Conservation (phyloP, 2,797 vertebrate genomes). For the Sebastes dallii region DNA sequence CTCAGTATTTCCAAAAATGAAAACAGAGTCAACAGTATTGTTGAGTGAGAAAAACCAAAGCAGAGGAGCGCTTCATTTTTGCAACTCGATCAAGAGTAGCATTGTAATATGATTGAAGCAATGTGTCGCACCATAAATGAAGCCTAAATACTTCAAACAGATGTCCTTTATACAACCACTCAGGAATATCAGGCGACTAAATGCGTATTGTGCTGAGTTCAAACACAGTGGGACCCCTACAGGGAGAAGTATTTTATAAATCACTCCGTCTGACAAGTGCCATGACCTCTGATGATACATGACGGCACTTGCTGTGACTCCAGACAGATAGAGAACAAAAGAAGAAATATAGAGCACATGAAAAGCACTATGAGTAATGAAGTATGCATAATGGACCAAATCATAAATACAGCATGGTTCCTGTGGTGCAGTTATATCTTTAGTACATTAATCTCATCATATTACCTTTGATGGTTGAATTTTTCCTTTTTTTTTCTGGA, state of each 20-base stretch:
- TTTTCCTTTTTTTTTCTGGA: not conserved
- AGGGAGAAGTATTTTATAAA: slow-evolving; percentile 41
- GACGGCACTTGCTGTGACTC: slow-evolving; percentile 27
- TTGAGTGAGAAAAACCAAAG: not conserved
- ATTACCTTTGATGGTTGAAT: slow-evolving; percentile 34
- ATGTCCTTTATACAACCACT: slow-evolving; percentile 8
- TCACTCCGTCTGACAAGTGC: slow-evolving; percentile 40
- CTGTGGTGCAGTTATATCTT: slow-evolving; percentile 24
- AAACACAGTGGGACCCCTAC: slow-evolving; percentile 41
- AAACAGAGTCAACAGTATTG: not conserved
- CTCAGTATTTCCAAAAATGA: not conserved
- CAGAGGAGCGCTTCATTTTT: not conserved
- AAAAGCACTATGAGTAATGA: slow-evolving; percentile 35
- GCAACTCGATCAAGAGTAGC: not conserved
- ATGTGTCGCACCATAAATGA: slow-evolving; percentile 30
- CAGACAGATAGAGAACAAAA: slow-evolving; percentile 53
- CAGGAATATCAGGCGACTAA: slow-evolving; percentile 28
- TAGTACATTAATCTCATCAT: slow-evolving; percentile 29
- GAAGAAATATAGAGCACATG: slow-evolving; percentile 16
- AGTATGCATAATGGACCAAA: slow-evolving; percentile 8
- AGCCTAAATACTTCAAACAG: slow-evolving; percentile 23
- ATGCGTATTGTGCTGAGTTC: slow-evolving; percentile 32
- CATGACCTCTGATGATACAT: slow-evolving; percentile 52
- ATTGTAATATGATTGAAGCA: slow-evolving; percentile 20
- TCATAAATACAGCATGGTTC: slow-evolving; percentile 25